Conservation (phyloP, 2,797 vertebrate genomes). For the Propithecus perrieri region DNA sequence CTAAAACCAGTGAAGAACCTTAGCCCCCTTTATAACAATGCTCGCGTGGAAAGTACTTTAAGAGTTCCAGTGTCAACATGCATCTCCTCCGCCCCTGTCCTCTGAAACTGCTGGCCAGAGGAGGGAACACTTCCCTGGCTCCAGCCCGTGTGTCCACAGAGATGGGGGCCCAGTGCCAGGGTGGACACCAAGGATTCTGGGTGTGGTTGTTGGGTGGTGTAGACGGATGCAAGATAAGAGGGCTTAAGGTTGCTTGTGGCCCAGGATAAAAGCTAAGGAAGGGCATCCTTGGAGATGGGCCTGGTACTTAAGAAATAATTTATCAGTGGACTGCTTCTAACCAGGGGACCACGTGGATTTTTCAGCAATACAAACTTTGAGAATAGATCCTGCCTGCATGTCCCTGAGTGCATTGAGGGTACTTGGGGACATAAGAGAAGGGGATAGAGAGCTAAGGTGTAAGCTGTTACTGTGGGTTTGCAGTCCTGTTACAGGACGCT, state of each 20-base stretch:
- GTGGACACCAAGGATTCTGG: neutral
- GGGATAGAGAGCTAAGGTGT: neutral
- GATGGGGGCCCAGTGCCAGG: neutral
- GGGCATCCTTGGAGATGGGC: neutral
- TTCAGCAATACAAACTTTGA: neutral
- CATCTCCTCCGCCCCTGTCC: neutral
- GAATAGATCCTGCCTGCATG: neutral
- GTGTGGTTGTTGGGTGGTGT: neutral
- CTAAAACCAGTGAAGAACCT: neutral
- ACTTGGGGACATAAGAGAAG: neutral
- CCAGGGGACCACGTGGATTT: neutral
- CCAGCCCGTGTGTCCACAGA: neutral
- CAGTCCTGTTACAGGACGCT: neutral
- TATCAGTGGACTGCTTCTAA: neutral
- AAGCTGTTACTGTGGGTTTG: no score
- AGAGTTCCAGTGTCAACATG: rapidly evolving
- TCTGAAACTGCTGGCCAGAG: neutral
- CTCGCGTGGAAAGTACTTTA: neutral
- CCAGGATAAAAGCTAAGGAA: neutral
- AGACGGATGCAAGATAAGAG: neutral
- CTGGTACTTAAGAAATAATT: neutral
- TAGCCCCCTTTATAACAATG: neutral
- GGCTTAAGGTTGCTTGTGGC: neutral
- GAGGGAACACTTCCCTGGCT: neutral
- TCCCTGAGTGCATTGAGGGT: neutral